Evolutionary conservation across 2,113 vertebrate species (phyloP).

Genomic region (Semicossyphus pulcher): DNA sequence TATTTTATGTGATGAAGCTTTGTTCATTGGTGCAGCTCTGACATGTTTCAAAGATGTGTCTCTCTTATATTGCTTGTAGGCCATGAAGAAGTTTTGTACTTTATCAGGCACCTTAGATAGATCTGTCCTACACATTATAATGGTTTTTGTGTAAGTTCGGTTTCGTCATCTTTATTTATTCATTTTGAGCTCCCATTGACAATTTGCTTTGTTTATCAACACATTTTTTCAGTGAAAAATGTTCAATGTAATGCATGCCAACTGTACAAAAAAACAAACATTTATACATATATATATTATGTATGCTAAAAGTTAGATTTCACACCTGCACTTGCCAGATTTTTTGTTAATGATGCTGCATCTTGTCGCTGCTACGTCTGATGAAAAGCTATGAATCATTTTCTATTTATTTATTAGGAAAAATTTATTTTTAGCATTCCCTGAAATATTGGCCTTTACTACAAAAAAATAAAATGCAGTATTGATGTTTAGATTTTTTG

Average conservation of each 20-base stretch:
- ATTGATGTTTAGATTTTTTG: not conserved
- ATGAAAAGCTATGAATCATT: not conserved
- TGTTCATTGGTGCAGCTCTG: not conserved
- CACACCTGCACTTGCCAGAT: not conserved
- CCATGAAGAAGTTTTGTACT: not conserved
- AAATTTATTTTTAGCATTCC: not conserved
- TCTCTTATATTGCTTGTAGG: not conserved
- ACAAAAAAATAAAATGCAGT: not conserved
- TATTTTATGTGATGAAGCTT: not conserved
- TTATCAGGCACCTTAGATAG: not conserved
- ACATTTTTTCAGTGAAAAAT: too few species aligned
- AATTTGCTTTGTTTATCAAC: not conserved
- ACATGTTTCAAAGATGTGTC: not conserved
- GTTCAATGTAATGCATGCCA: not conserved
- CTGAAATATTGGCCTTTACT: not conserved
- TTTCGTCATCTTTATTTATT: not conserved
- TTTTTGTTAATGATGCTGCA: not conserved
- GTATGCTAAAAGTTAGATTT: not conserved
- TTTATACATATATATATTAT: not conserved
- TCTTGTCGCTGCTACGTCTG: not conserved
- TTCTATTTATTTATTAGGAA: not conserved
- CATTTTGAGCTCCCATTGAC: not conserved
- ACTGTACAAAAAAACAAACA: not conserved
- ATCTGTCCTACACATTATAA: not conserved
- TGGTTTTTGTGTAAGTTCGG: not conserved